Evolutionary conservation across 1,140 invertebrate genomes (phyloP).

Genomic region (Apocrypta bakeri): DNA sequence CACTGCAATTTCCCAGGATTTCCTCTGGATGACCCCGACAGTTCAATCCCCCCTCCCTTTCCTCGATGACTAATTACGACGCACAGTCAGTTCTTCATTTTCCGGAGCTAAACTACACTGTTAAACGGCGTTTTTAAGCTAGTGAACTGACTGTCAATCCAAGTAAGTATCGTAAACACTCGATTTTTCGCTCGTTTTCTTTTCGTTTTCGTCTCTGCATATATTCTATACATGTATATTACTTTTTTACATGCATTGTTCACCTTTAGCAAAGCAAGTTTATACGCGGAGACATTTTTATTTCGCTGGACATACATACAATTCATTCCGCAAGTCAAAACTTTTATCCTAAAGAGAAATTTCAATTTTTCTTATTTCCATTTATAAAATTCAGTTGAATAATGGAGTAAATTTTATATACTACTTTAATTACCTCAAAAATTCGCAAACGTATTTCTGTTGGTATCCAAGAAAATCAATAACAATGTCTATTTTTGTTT

Average conservation of each 20-base stretch:
- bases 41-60: no score
- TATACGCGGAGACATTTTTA: not conserved
- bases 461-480: slow-evolving; percentile 49
- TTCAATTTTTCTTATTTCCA: not conserved
- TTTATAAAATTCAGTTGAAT: not conserved
- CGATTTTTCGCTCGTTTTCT: slow-evolving; percentile 38
- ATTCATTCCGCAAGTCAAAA: not conserved
- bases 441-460: slow-evolving; percentile 41
- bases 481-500: slow-evolving; percentile 46
- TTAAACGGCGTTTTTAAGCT: not conserved
- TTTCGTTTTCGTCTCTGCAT: slow-evolving; percentile 18
- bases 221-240: not conserved
- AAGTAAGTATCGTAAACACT: slow-evolving; percentile 19
- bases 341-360: not conserved
- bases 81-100: not conserved
- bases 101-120: not conserved
- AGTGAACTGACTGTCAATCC: not conserved
- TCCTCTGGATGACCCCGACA: not conserved
- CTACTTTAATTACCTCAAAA: slow-evolving; percentile 37
- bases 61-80: not conserved
- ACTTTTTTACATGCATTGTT: slow-evolving; percentile 15
- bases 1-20: slow-evolving; percentile 12
- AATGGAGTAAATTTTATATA: not conserved
- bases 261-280: slow-evolving; percentile 47
- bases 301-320: not conserved